Evolutionary conservation across 2,797 vertebrate genomes (phyloP).

Genomic region (Toxotes lorentzi): DNA sequence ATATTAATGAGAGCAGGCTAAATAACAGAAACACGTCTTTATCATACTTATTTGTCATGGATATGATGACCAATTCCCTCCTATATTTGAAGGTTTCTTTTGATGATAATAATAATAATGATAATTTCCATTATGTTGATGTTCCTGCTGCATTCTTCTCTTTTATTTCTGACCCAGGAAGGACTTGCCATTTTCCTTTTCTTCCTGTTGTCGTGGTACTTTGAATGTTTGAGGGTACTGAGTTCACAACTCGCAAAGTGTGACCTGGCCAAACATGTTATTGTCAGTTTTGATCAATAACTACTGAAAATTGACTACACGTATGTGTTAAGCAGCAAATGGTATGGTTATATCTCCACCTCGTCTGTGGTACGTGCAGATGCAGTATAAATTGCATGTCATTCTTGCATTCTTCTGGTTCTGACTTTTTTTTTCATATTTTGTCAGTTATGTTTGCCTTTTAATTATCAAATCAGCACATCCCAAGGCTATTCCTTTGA

Average conservation of each 20-base stretch:
- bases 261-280: background rate
- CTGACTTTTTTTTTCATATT: background rate
- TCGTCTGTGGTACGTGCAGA: conserved; percentile 12
- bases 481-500: conserved; percentile 9
- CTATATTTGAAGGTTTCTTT: background rate
- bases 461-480: conserved; percentile 18
- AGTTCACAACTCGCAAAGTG: background rate
- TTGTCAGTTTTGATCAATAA: background rate
- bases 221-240: background rate
- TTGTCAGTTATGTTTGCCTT: background rate
- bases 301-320: background rate
- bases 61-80: background rate
- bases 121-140: background rate
- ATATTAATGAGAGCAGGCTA: background rate
- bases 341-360: background rate
- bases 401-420: conserved; percentile 1
- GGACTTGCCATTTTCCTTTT: background rate
- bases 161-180: conserved; percentile 14
- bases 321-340: background rate
- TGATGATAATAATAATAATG: background rate
- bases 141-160: conserved; percentile 19
- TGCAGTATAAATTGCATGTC: background rate
- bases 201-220: background rate
- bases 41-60: background rate
- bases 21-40: background rate